phyloP scores from a whole-genome alignment of 1,140 invertebrate genomes.

The Eulimnadia texana region DNA sequence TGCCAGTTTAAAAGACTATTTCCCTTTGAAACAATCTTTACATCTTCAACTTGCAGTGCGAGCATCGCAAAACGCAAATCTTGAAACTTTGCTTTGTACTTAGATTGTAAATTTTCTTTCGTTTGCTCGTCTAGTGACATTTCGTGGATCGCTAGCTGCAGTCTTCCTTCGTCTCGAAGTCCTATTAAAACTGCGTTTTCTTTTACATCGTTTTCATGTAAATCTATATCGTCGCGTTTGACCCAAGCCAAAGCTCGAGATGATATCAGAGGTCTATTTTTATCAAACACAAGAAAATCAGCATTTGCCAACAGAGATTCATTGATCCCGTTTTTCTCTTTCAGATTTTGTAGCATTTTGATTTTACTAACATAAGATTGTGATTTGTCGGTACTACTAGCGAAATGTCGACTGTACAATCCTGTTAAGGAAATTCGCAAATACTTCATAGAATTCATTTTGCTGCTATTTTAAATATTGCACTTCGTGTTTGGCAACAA shows the following conservation, averaged over 20 bases:
- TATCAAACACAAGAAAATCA: background rate
- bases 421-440: no score
- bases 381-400: no score
- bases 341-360: constrained; percentile 2
- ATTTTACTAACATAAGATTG: background rate
- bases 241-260: constrained; percentile 1
- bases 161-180: background rate
- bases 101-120: background rate
- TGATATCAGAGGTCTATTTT: background rate
- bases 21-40: constrained; percentile 18
- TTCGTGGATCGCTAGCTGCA: background rate
- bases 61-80: constrained; percentile 21
- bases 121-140: background rate
- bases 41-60: constrained; percentile 14
- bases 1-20: constrained; percentile 32
- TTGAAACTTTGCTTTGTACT: constrained; percentile 17
- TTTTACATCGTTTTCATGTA: background rate
- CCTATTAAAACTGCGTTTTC: background rate
- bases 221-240: background rate
- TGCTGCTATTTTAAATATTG: no score
- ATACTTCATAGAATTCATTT: no score
- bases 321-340: constrained; percentile 3
- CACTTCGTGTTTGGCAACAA: no score
- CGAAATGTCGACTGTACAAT: no score
- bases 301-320: background rate